Evolutionary conservation across 92 coral and sea anemone species (phyloP).

Genomic region (Epizoanthus stellaris): DNA sequence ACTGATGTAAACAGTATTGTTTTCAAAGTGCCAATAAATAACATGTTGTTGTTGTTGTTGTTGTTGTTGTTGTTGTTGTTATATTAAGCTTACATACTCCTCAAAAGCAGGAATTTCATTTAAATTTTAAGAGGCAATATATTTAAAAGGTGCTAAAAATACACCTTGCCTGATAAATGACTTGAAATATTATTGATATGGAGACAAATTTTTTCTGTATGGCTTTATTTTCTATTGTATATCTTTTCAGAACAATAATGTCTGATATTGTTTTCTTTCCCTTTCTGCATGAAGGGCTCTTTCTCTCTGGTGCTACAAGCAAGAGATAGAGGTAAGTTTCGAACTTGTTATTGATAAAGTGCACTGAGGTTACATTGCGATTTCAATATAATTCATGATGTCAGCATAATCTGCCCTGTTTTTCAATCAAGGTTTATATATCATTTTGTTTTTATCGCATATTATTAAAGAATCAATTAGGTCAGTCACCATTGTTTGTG

Average conservation of each 20-base stretch:
- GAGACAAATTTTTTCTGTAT: too few species aligned
- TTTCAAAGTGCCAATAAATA: too few species aligned
- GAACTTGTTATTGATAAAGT: not conserved
- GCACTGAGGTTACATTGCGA: too few species aligned
- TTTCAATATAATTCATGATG: too few species aligned
- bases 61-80: too few species aligned
- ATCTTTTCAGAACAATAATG: not conserved
- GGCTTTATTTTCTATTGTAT: not conserved
- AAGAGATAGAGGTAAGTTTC: constrained; percentile 30
- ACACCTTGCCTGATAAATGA: not conserved
- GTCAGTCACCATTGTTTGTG: not conserved
- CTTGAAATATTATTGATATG: too few species aligned
- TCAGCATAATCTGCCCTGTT: not conserved
- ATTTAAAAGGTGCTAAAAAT: not conserved
- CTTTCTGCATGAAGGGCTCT: constrained; percentile 3
- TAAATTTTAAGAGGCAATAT: not conserved
- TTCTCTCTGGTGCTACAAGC: constrained; percentile 37
- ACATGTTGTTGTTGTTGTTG: too few species aligned
- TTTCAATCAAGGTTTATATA: not conserved
- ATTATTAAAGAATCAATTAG: not conserved
- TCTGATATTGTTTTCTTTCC: not conserved
- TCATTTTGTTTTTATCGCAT: too few species aligned
- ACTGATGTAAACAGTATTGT: too few species aligned
- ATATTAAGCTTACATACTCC: not conserved
- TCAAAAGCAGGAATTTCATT: too few species aligned